These are phyloP conservation scores for Trachelus stipa DNA, from an alignment of 2,888 invertebrate genomes.

Conservation along the genomic window DNA sequence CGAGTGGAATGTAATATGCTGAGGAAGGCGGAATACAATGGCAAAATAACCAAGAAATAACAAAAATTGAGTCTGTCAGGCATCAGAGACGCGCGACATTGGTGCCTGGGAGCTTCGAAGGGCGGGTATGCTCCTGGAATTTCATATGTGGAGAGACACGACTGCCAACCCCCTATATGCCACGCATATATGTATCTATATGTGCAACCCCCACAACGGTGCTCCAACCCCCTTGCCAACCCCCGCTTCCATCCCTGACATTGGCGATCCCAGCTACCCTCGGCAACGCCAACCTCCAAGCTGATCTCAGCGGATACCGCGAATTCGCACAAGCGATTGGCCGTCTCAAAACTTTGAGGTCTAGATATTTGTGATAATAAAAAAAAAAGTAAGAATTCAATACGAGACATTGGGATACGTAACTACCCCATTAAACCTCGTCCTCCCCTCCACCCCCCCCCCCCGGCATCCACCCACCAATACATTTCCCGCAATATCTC, in stretches of 20 bases:
- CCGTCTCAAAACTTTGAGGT: background rate
- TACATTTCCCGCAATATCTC: background rate
- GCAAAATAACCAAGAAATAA: constrained; percentile 13
- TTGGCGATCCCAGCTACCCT: constrained; percentile 13
- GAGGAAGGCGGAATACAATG: constrained; percentile 12
- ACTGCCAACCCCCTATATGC: background rate
- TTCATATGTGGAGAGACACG: constrained; percentile 37
- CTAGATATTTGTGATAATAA: background rate
- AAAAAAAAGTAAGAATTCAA: background rate
- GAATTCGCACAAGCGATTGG: background rate
- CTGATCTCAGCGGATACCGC: background rate
- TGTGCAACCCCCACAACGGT: constrained; percentile 11
- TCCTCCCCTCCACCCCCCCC: too few species aligned
- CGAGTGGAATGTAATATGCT: constrained; percentile 6
- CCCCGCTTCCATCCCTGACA: constrained; percentile 9
- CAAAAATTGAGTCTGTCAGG: constrained; percentile 16
- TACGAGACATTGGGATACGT: background rate
- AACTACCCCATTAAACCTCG: background rate
- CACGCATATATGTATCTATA: background rate
- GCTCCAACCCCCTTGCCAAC: constrained; percentile 20
- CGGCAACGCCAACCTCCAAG: constrained; percentile 11
- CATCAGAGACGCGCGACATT: constrained; percentile 15
- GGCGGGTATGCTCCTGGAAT: constrained; percentile 36
- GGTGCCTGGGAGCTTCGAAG: constrained; percentile 15
- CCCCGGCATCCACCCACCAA: background rate